Percentiles rank a stretch among this genome's conserved stretches.
Evolutionary conservation across 2,888 invertebrate genomes (phyloP).

Genomic region (Lepeophtheirus nordmannii): DNA sequence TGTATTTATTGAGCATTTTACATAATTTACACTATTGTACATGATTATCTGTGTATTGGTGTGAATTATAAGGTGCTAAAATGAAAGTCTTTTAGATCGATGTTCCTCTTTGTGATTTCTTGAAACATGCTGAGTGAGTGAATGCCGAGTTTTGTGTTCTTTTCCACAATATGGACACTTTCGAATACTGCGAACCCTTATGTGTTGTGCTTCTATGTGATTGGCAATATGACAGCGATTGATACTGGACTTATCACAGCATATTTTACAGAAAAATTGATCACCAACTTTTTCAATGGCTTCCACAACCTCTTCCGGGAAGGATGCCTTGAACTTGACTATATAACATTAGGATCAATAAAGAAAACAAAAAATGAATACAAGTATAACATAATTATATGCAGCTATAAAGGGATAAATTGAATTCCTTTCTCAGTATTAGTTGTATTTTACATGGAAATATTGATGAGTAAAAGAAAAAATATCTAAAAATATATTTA

Average conservation of each 20-base stretch:
- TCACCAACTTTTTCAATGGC: neutral
- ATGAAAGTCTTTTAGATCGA: neutral
- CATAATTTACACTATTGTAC: no score
- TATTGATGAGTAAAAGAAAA: no score
- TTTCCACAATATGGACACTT: neutral
- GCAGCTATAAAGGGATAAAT: no score
- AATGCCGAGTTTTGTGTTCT: neutral
- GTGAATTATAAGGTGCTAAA: no score
- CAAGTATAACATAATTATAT: no score
- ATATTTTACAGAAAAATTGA: neutral
- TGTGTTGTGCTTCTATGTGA: constrained; percentile 2
- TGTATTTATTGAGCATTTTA: no score
- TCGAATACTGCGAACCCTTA: neutral
- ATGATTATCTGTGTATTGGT: no score
- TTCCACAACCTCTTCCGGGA: neutral
- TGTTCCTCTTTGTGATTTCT: neutral
- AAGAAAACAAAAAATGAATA: no score
- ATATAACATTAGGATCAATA: no score
- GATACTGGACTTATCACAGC: neutral
- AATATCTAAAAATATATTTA: no score
- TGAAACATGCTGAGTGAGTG: constrained; percentile 5
- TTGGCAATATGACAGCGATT: neutral
- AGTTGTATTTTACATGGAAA: no score
- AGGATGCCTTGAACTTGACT: neutral
- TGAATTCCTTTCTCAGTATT: no score